These are phyloP conservation scores for Linurgus olivaceus DNA, from an alignment of 2,797 vertebrate species.

Conservation along the genomic window DNA sequence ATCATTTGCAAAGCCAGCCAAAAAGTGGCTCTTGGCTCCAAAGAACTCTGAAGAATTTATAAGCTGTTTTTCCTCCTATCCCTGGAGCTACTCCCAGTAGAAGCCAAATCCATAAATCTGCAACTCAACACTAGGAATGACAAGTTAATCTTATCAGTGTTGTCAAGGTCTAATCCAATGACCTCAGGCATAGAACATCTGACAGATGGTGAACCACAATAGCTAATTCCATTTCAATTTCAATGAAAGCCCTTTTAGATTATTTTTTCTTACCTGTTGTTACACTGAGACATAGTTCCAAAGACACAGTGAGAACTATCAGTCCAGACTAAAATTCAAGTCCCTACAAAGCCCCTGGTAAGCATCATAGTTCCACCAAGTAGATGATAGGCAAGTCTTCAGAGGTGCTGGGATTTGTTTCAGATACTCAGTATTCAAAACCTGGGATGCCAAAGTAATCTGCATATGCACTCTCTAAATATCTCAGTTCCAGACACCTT, in stretches of 20 bases:
- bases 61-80: slow-evolving; percentile 62
- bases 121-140: slow-evolving; percentile 57
- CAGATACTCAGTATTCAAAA: not conserved
- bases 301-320: not conserved
- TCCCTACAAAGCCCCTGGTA: not conserved
- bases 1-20: slow-evolving; percentile 32
- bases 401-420: not conserved
- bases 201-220: not conserved
- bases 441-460: not conserved
- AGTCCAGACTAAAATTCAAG: not conserved
- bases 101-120: slow-evolving; percentile 64
- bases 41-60: slow-evolving; percentile 69
- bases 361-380: not conserved
- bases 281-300: not conserved
- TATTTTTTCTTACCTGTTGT: not conserved
- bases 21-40: slow-evolving; percentile 56
- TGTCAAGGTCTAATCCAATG: slow-evolving; percentile 29
- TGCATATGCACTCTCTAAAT: not conserved
- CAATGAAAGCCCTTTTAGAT: not conserved
- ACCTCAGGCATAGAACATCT: not conserved
- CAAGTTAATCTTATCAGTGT: slow-evolving; percentile 55
- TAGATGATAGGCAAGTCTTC: not conserved
- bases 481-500: not conserved
- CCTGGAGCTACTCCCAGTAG: slow-evolving; percentile 37
- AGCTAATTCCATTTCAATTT: not conserved